Evolutionary conservation across 2,888 invertebrate genomes (phyloP).

Genomic region (Pecten maximus): DNA sequence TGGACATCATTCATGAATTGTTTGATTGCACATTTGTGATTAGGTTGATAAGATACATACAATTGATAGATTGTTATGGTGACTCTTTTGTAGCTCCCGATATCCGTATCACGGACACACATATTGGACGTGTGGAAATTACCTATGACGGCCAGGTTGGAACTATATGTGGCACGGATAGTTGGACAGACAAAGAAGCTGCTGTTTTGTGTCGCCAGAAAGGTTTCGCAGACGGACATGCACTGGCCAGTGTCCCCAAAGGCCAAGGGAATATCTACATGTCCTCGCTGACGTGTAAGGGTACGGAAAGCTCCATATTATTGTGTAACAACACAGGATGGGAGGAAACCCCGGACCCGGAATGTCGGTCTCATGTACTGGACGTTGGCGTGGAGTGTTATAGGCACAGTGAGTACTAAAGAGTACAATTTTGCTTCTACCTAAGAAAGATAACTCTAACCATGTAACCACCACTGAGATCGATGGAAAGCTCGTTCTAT

Average conservation of each 20-base stretch:
- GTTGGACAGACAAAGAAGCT: slow-evolving; percentile 68
- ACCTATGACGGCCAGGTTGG: slow-evolving; percentile 61
- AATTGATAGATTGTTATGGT: no score
- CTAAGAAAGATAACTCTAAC: neutral
- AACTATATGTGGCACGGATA: slow-evolving; percentile 57
- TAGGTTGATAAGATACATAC: no score
- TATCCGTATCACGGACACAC: slow-evolving; percentile 4
- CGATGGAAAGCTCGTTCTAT: no score
- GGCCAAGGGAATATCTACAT: slow-evolving; percentile 57
- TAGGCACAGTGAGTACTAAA: slow-evolving; percentile 58
- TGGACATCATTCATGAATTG: no score
- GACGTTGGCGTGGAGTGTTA: slow-evolving; percentile 68
- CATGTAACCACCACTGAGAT: no score
- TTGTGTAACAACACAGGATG: slow-evolving; percentile 68
- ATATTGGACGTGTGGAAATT: slow-evolving; percentile 65
- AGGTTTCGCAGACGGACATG: slow-evolving; percentile 83
- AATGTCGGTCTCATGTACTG: slow-evolving; percentile 45
- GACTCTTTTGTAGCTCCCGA: neutral
- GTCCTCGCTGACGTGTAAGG: slow-evolving; percentile 60
- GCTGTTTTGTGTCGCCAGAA: slow-evolving; percentile 57
- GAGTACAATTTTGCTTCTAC: neutral
- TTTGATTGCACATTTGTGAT: no score
- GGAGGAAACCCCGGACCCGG: slow-evolving; percentile 51
- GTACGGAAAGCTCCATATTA: slow-evolving; percentile 57
- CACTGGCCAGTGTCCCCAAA: slow-evolving; percentile 36